Percentiles rank a stretch among this genome's conserved stretches.
These are phyloP conservation scores for Paramuricea clavata DNA, from an alignment of 92 coral and sea anemone species.

Conservation along the genomic window DNA sequence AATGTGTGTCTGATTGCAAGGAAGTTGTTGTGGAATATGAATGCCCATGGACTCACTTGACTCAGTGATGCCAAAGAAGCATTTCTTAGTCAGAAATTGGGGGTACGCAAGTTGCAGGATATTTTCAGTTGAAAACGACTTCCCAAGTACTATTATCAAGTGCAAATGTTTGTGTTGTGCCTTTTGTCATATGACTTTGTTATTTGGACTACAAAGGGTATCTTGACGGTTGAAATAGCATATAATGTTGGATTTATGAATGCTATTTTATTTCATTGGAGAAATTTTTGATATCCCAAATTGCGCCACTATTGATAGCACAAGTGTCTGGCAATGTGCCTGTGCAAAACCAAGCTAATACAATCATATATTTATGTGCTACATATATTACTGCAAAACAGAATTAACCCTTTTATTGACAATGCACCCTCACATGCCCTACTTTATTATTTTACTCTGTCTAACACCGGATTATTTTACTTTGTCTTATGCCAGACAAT, in stretches of 20 bases:
- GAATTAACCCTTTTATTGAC: too few relatives aligned
- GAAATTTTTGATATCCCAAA: slow-evolving; percentile 12
- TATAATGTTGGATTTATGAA: not conserved
- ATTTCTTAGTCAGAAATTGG: not conserved
- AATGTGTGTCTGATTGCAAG: not conserved
- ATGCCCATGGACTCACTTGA: slow-evolving; percentile 11
- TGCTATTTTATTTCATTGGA: not conserved
- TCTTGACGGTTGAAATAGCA: not conserved
- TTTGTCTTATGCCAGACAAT: too few relatives aligned
- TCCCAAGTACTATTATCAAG: slow-evolving; percentile 22
- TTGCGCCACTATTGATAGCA: not conserved
- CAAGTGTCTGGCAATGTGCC: slow-evolving; percentile 35
- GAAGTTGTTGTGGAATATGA: not conserved
- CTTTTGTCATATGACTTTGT: slow-evolving; percentile 27
- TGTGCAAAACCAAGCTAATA: slow-evolving; percentile 35
- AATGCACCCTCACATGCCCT: too few relatives aligned
- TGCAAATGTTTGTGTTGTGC: slow-evolving; percentile 29
- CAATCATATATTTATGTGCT: not conserved
- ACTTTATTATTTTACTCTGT: too few relatives aligned
- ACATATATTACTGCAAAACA: not conserved
- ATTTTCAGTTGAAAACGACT: not conserved
- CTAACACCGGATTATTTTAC: too few relatives aligned
- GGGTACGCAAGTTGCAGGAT: too few relatives aligned
- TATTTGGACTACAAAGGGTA: slow-evolving; percentile 21
- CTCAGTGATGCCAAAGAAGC: slow-evolving; percentile 10